Conservation (phyloP, 2,888 invertebrate species). For the Xiphydria camelus region DNA sequence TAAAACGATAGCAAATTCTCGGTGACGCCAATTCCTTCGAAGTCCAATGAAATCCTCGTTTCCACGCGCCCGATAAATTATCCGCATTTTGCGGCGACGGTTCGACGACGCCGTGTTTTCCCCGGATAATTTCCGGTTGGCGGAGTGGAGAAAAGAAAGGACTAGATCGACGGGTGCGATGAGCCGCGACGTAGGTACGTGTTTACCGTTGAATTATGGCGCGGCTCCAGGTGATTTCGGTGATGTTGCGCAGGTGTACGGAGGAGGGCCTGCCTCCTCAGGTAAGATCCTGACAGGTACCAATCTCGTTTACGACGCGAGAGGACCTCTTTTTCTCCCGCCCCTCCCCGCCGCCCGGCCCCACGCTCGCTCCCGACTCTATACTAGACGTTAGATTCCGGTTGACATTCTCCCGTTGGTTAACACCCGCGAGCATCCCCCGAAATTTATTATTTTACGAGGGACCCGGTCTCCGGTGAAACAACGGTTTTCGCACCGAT, state of each 20-base stretch:
- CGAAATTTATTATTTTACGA: slow-evolving; percentile 25
- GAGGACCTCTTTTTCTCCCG: not conserved
- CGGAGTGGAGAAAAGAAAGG: too few relatives aligned
- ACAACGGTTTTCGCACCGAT: slow-evolving; percentile 7
- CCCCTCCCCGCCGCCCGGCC: too few relatives aligned
- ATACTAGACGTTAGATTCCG: not conserved
- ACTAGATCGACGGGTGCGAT: not conserved
- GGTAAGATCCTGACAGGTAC: slow-evolving; percentile 1
- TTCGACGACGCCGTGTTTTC: too few relatives aligned
- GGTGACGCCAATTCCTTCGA: too few relatives aligned
- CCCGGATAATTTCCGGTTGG: too few relatives aligned
- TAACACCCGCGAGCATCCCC: slow-evolving; percentile 10
- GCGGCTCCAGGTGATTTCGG: not conserved
- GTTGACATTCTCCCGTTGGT: slow-evolving; percentile 1
- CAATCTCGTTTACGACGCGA: not conserved
- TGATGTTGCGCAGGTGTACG: not conserved
- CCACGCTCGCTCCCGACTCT: too few relatives aligned
- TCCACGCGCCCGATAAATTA: too few relatives aligned
- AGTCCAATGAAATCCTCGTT: too few relatives aligned
- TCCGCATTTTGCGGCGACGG: too few relatives aligned
- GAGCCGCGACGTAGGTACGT: not conserved
- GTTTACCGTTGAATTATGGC: slow-evolving; percentile 1
- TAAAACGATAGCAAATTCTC: too few relatives aligned
- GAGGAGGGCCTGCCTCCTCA: not conserved
- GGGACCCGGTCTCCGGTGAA: slow-evolving; percentile 13